Base-by-base conservation (phyloP, 2,797 vertebrate genomes). In the Novumbra hubbsi region DNA sequence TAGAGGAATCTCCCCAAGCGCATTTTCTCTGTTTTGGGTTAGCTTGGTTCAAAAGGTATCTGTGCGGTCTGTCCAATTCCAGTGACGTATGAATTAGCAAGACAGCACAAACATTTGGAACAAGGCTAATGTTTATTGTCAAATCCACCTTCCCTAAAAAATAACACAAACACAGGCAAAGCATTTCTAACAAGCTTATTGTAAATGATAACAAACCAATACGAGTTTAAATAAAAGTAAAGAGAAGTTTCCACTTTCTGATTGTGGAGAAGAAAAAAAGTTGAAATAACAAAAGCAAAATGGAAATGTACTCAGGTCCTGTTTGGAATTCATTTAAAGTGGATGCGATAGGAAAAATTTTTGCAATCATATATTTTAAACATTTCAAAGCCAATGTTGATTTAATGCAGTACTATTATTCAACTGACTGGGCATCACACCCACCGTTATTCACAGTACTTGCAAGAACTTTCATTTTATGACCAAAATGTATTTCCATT, bases 151-250 rank as follows among this genome's bases (percentile, higher is more conserved):
- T 5, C 28, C 27, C 30, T 32, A 17, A 15, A 65, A n/a, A 64
- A 64, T 30, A 50, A 15, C 50, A 49, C n/a, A 38, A 38, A 30
- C 19, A 79, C 8, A 63, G 6, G 66, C 24, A 45, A 75, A 30
- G 11, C 67, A 75, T 75, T 86, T 80, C 72, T 84, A 90, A 88
- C 82, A 64, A 77, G 82, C 93, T 93, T 93, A 93, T 92, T 93
- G 79, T 84, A 85, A 90, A 90, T 86, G 60, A 83, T 81, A 87
- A 84, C 75, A 75, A 87, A 89, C 87, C 88, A 83, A 83, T 80
- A 12, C n/a, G 82, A 89, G 79, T 45, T 45, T 1, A 45, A 45
- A 45, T 11, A 88, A 74, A 87, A 81, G 70, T 68, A 30, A 67
- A 48, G 70, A 73, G 65, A 80, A 75, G 55, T 76, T 12, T 45